These are phyloP conservation scores for Manduca sexta DNA, from an alignment of 1,140 invertebrate species.

Conservation along the genomic window DNA sequence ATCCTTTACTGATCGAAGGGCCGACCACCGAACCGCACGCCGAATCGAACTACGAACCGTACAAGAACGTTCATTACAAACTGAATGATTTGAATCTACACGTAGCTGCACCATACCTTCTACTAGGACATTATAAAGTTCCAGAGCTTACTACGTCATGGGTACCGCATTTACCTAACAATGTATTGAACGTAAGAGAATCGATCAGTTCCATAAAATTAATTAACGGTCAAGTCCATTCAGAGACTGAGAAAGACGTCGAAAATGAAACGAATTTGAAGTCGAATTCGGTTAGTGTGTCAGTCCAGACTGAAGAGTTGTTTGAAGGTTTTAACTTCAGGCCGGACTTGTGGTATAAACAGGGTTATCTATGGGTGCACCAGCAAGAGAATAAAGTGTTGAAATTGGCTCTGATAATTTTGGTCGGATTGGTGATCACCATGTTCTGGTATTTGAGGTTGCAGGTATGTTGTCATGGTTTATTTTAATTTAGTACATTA, in stretches of 20 bases:
- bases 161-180: conserved; percentile 50
- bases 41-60: conserved; percentile 55
- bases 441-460: conserved; percentile 82
- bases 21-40: conserved; percentile 60
- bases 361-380: conserved; percentile 75
- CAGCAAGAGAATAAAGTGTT: conserved; percentile 81
- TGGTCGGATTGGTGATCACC: conserved; percentile 77
- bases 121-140: conserved; percentile 86
- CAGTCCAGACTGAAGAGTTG: conserved; percentile 65
- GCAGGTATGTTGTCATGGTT: conserved; percentile 61
- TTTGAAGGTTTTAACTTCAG: conserved; percentile 45
- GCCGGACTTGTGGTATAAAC: conserved; percentile 57
- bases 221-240: conserved; percentile 54
- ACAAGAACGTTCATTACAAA: conserved; percentile 69
- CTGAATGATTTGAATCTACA: conserved; percentile 60
- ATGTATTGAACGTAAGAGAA: conserved; percentile 30
- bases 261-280: conserved; percentile 65
- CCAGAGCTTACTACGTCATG: conserved; percentile 75
- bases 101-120: conserved; percentile 62
- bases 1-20: conserved; percentile 80
- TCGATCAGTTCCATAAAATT: conserved; percentile 41
- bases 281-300: conserved; percentile 52
- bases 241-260: conserved; percentile 40
- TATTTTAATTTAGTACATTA: neutral
- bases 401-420: conserved; percentile 78